Conservation (phyloP, 1,140 invertebrate species). For the Sarcophaga bullata region DNA sequence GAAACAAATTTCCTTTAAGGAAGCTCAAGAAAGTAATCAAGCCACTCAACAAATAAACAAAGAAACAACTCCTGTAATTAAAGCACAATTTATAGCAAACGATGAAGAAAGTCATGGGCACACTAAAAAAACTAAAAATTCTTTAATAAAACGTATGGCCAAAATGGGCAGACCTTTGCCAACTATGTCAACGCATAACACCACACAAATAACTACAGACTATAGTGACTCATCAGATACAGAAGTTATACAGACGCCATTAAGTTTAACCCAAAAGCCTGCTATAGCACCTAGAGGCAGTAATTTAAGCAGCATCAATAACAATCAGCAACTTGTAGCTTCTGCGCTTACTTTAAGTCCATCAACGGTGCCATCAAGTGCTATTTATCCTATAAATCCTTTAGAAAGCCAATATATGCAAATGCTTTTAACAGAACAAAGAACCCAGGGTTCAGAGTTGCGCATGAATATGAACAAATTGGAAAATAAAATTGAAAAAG, state of each 20-base stretch:
- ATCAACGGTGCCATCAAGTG: not conserved
- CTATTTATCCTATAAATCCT: constrained; percentile 7
- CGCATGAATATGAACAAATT: constrained; percentile 46
- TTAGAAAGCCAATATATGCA: constrained; percentile 41
- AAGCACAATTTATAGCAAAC: not conserved
- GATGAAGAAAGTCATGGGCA: not conserved
- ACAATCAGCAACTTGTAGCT: constrained; percentile 24
- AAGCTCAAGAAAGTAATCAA: not conserved
- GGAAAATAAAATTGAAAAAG: constrained; percentile 44
- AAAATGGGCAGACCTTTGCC: constrained; percentile 45
- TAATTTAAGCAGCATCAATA: not conserved
- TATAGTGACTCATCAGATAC: constrained; percentile 43
- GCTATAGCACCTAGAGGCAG: constrained; percentile 13
- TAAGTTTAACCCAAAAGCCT: constrained; percentile 15
- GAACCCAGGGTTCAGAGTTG: constrained; percentile 46
- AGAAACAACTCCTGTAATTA: not conserved
- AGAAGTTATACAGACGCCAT: constrained; percentile 40
- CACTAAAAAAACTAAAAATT: constrained; percentile 3
- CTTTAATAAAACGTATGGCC: constrained; percentile 45
- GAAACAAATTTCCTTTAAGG: not conserved
- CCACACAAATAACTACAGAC: constrained; percentile 8
- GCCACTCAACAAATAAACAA: not conserved
- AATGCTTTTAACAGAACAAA: constrained; percentile 44
- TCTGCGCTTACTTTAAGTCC: not conserved
- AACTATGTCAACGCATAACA: not conserved